Percentiles rank a stretch among this genome's conserved stretches.
Evolutionary conservation across 1,140 invertebrate species (phyloP).

Genomic region (Drosophila insularis): DNA sequence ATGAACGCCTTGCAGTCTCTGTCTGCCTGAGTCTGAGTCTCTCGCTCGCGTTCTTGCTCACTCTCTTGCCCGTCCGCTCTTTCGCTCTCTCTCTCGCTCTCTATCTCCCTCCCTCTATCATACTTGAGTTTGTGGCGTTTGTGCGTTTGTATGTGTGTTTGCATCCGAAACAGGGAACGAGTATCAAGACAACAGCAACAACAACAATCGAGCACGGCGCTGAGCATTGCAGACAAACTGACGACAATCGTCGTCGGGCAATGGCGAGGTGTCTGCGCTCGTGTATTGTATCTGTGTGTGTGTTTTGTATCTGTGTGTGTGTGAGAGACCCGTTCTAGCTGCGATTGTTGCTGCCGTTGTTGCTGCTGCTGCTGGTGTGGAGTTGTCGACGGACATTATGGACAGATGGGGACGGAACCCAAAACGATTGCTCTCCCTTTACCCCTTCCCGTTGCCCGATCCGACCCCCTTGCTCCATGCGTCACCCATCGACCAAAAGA

Average conservation of each 20-base stretch:
- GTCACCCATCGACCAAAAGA: constrained; percentile 32
- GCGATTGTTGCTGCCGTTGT: constrained; percentile 28
- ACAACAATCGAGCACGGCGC: constrained; percentile 51
- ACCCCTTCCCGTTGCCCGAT: constrained; percentile 33
- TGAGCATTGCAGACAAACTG: constrained; percentile 76
- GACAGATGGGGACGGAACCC: constrained; percentile 63
- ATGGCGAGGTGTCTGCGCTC: constrained; percentile 62
- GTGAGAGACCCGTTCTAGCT: constrained; percentile 46
- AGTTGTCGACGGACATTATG: constrained; percentile 61
- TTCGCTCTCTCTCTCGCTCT: background rate
- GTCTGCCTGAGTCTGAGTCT: constrained; percentile 15
- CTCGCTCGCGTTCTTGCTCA: constrained; percentile 4
- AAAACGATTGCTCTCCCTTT: constrained; percentile 13
- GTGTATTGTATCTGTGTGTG: constrained; percentile 33
- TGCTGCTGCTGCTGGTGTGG: constrained; percentile 51
- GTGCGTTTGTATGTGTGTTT: constrained; percentile 31
- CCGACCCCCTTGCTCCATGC: constrained; percentile 5
- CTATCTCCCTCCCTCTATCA: background rate
- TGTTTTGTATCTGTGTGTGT: constrained; percentile 19
- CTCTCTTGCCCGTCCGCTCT: background rate
- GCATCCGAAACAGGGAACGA: constrained; percentile 29
- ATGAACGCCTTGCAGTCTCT: constrained; percentile 30
- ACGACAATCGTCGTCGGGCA: constrained; percentile 65
- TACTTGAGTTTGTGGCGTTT: background rate
- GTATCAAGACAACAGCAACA: constrained; percentile 26